Conservation (phyloP, 2,113 vertebrate species). For the Charadrius vociferus region DNA sequence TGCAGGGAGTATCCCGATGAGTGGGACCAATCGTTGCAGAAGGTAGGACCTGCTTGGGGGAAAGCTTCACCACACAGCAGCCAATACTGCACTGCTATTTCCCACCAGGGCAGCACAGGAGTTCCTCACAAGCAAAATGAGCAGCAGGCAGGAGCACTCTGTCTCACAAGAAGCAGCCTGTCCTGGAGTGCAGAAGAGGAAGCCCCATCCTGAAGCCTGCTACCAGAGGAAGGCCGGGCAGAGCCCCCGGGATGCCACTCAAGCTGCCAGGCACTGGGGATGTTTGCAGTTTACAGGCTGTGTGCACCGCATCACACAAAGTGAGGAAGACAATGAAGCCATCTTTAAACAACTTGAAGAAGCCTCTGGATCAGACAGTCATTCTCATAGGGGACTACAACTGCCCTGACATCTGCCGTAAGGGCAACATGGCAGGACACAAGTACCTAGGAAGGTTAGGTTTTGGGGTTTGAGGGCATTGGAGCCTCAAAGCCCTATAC, state of each 20-base stretch:
- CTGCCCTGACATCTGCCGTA: not conserved
- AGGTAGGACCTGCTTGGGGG: not conserved
- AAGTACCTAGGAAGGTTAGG: not conserved
- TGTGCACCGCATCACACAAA: not conserved
- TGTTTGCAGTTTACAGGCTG: not conserved
- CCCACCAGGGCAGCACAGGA: not conserved
- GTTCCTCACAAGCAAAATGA: not conserved
- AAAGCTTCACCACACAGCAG: not conserved
- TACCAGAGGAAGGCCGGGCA: not conserved
- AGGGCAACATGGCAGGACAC: not conserved
- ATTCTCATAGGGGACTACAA: not conserved
- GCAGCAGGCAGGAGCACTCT: not conserved
- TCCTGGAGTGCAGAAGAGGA: not conserved
- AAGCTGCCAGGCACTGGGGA: rapidly evolving
- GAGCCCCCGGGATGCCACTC: rapidly evolving
- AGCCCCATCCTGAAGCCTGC: not conserved
- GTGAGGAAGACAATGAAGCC: not conserved
- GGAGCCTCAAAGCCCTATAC: not conserved
- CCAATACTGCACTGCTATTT: rapidly evolving
- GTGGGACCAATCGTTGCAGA: not conserved
- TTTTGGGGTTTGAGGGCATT: not conserved
- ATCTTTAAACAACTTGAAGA: not conserved
- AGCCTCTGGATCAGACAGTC: not conserved
- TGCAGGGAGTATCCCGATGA: not conserved
- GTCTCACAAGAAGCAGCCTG: not conserved